phyloP scores from a whole-genome alignment of 2,888 invertebrate species.

The Napeogenes inachia region DNA sequence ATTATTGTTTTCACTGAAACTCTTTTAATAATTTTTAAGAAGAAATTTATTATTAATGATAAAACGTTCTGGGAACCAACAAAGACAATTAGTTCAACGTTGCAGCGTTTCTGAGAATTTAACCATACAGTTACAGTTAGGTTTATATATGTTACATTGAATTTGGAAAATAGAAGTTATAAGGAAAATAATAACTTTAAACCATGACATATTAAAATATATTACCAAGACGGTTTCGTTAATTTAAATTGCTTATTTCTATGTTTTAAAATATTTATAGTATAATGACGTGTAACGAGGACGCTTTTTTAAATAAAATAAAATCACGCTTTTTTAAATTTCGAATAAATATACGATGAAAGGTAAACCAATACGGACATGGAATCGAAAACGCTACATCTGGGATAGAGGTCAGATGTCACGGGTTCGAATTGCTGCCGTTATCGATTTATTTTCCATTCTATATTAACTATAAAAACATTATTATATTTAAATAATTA shows the following conservation, averaged over 20 bases:
- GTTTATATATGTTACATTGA: slow-evolving; percentile 16
- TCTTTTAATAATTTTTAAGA: background rate
- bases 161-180: slow-evolving; percentile 33
- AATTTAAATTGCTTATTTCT: background rate
- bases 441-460: no score
- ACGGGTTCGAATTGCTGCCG: no score
- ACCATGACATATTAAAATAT: slow-evolving; percentile 35
- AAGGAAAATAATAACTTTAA: slow-evolving; percentile 33
- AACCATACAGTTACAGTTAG: background rate
- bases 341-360: no score
- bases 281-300: no score
- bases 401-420: no score
- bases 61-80: background rate
- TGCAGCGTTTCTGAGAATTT: slow-evolving; percentile 1
- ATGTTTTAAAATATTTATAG: no score
- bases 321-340: no score
- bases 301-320: no score
- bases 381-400: no score
- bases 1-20: background rate
- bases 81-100: background rate
- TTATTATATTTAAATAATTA: no score
- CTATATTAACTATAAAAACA: no score
- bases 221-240: background rate
- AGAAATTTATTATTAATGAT: slow-evolving; percentile 1
- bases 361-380: no score